Conservation (phyloP, 1,140 invertebrate species). For the Ceratina japonica region DNA sequence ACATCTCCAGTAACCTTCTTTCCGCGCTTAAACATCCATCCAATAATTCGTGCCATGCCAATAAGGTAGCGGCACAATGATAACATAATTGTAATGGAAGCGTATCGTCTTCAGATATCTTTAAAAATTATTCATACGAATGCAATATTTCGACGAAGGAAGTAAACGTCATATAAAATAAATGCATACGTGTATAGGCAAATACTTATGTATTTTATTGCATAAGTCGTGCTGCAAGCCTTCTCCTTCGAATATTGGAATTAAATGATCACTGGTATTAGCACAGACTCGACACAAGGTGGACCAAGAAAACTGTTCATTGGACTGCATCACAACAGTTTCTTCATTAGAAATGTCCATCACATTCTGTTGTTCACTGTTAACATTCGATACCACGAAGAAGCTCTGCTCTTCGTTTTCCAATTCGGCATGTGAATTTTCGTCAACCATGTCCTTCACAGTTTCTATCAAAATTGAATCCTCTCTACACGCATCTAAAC, state of each 20-base stretch:
- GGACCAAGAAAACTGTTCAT: constrained; percentile 20
- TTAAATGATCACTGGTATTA: constrained; percentile 76
- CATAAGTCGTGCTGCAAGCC: constrained; percentile 79
- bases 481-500: constrained; percentile 39
- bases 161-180: neutral
- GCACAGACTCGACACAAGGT: constrained; percentile 81
- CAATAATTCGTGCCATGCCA: constrained; percentile 83
- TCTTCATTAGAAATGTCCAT: constrained; percentile 27
- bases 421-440: constrained; percentile 5
- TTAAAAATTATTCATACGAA: constrained; percentile 4
- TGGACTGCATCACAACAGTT: neutral
- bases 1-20: constrained; percentile 74
- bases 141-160: neutral
- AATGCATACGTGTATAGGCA: constrained; percentile 80
- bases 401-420: constrained; percentile 43
- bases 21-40: constrained; percentile 81
- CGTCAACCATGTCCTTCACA: constrained; percentile 43
- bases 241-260: constrained; percentile 81
- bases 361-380: constrained; percentile 16
- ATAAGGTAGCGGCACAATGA: constrained; percentile 82
- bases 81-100: constrained; percentile 83
- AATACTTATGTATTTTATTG: constrained; percentile 81
- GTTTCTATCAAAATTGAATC: constrained; percentile 54
- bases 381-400: constrained; percentile 44
- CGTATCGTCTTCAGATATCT: constrained; percentile 80